Conservation (phyloP, 23 tunicate species). For the Trididemnum miniatum region DNA sequence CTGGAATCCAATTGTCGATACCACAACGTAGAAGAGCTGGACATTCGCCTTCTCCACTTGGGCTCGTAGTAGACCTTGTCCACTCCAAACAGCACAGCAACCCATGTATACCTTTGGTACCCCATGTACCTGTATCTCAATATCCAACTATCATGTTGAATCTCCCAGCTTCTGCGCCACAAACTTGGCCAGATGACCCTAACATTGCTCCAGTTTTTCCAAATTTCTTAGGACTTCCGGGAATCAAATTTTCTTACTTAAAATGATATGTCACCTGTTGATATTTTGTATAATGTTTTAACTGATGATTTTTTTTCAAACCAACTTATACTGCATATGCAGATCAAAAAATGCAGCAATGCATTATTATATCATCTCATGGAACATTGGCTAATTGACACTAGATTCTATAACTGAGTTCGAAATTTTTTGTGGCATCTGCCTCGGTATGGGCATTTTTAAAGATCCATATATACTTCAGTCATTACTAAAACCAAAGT, state of each 20-base stretch:
- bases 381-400: not conserved
- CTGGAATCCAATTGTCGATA: not conserved
- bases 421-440: not conserved
- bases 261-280: not conserved
- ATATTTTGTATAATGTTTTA: not conserved
- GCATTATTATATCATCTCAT: not conserved
- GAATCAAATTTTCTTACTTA: not conserved
- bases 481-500: not conserved
- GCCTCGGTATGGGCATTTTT: not conserved
- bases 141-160: too few relatives aligned
- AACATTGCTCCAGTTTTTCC: not conserved
- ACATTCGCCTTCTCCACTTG: not conserved
- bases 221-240: not conserved
- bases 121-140: too few relatives aligned
- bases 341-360: not conserved
- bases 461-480: not conserved
- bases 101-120: not conserved
- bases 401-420: not conserved
- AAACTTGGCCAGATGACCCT: not conserved
- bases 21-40: not conserved
- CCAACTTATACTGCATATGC: not conserved
- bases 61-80: not conserved
- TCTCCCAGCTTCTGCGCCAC: too few relatives aligned
- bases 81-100: not conserved
- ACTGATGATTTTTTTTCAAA: not conserved